Conservation (phyloP, 2,113 vertebrate species). For the Mobula hypostoma region DNA sequence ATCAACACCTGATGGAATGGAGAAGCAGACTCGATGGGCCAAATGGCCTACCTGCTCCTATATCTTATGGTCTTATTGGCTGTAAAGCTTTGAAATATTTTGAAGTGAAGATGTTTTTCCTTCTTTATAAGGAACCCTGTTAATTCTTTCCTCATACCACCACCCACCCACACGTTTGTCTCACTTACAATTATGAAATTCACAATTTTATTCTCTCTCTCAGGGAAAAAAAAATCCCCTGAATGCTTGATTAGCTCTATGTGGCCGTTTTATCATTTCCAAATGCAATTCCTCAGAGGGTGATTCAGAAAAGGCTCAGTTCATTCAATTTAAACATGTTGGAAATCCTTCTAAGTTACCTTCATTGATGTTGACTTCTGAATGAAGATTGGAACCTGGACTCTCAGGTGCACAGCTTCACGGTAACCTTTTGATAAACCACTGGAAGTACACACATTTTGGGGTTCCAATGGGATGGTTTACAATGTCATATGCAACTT, state of each 20-base stretch:
- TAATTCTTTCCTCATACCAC: not conserved
- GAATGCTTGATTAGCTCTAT: not conserved
- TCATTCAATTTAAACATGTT: not conserved
- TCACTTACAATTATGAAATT: too few species aligned
- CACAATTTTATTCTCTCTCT: not conserved
- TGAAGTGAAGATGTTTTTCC: not conserved
- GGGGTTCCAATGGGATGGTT: not conserved
- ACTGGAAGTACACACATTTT: not conserved
- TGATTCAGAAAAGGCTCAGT: not conserved
- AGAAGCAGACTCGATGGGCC: too few species aligned
- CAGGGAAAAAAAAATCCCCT: not conserved
- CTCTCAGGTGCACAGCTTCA: not conserved
- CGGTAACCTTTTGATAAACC: not conserved
- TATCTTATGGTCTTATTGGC: too few species aligned
- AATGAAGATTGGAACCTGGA: not conserved
- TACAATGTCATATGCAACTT: not conserved
- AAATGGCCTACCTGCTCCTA: too few species aligned
- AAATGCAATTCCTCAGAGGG: not conserved
- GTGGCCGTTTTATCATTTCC: not conserved
- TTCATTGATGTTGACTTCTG: not conserved
- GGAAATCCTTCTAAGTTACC: not conserved
- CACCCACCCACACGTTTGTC: too few species aligned
- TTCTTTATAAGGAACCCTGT: not conserved
- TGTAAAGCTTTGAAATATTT: not conserved
- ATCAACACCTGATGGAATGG: too few species aligned